phyloP scores from a whole-genome alignment of 2,797 vertebrate species.

The Sebastiscus tertius region DNA sequence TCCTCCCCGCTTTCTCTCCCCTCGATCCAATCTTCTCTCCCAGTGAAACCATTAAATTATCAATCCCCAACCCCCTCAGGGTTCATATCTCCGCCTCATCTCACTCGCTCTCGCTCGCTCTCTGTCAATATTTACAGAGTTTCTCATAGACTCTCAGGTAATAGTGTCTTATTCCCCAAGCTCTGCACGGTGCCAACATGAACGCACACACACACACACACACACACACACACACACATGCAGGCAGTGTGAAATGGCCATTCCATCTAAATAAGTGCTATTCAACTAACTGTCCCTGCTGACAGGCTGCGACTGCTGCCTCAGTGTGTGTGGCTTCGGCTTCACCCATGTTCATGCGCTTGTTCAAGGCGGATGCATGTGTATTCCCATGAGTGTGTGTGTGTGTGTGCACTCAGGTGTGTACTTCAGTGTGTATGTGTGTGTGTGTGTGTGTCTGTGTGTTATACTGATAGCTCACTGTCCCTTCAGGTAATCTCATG shows the following conservation, averaged over 20 bases:
- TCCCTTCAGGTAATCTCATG: constrained; percentile 74
- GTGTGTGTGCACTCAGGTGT: not conserved
- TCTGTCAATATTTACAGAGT: constrained; percentile 77
- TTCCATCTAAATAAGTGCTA: constrained; percentile 70
- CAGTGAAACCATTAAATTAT: constrained; percentile 77
- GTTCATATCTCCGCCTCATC: constrained; percentile 64
- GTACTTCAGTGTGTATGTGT: not conserved
- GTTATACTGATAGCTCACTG: constrained; percentile 51
- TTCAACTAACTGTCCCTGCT: constrained; percentile 64
- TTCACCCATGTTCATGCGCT: constrained; percentile 16
- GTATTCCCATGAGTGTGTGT: not conserved
- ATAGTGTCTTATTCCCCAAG: constrained; percentile 74
- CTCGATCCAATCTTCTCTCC: constrained; percentile 63
- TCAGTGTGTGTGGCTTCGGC: not conserved
- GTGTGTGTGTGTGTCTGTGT: constrained; percentile 3
- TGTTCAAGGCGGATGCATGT: constrained; percentile 11
- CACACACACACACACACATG: constrained; percentile 6
- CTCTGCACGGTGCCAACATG: constrained; percentile 25
- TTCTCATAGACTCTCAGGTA: constrained; percentile 69
- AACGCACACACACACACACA: constrained; percentile 26
- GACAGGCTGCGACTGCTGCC: constrained; percentile 39
- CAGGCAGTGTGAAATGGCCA: constrained; percentile 42
- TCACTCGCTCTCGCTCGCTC: constrained; percentile 22
- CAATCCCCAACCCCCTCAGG: constrained; percentile 57
- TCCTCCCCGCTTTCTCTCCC: constrained; percentile 1